Evolutionary conservation across 37 sponge, comb jelly and placozoan species (phyloP).

Genomic region (Oopsacas minuta): DNA sequence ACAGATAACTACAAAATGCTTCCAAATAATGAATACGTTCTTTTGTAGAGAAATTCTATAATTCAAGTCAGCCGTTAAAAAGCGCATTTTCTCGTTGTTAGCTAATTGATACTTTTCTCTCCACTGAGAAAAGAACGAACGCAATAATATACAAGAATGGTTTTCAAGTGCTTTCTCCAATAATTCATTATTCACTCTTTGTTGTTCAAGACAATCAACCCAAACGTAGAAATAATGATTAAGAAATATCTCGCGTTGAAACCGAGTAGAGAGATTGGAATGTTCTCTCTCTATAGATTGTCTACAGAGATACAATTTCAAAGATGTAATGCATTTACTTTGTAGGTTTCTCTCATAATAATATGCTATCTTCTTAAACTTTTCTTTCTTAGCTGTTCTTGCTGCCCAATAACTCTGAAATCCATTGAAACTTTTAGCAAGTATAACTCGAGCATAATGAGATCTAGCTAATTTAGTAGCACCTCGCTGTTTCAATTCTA

Average conservation of each 20-base stretch:
- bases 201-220: neutral
- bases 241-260: slow-evolving; percentile 4
- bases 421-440: neutral
- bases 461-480: neutral
- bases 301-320: neutral
- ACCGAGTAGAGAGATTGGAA: neutral
- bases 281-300: neutral
- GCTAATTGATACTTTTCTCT: neutral
- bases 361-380: neutral
- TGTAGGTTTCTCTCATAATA: neutral
- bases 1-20: neutral
- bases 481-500: neutral
- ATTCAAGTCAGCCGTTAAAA: neutral
- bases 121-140: neutral
- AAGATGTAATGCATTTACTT: neutral
- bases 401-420: neutral
- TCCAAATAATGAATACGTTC: neutral
- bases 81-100: neutral
- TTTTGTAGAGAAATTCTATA: neutral
- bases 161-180: neutral
- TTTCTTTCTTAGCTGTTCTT: neutral
- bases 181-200: neutral
- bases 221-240: neutral
- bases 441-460: neutral
- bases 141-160: neutral